phyloP scores from a whole-genome alignment of 2,113 vertebrate species.

The Nestor notabilis region DNA sequence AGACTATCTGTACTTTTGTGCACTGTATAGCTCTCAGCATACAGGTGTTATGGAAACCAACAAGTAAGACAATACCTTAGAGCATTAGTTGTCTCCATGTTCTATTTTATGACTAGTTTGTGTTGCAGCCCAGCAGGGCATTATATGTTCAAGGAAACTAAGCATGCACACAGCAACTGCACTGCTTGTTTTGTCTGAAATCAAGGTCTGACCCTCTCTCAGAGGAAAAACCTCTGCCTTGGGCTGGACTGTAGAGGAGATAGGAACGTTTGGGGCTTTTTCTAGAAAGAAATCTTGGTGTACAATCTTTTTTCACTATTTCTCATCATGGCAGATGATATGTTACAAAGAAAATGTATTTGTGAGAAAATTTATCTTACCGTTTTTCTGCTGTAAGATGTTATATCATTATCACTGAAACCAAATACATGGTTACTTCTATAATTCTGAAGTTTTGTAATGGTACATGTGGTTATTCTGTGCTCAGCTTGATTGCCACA shows the following conservation, averaged over 20 bases:
- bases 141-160: not conserved
- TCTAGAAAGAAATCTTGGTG: not conserved
- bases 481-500: not conserved
- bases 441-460: not conserved
- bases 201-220: not conserved
- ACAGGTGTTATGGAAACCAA: not conserved
- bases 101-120: not conserved
- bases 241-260: not conserved
- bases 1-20: not conserved
- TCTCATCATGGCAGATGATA: not conserved
- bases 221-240: not conserved
- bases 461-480: not conserved
- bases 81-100: not conserved
- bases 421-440: not conserved
- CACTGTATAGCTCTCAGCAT: not conserved
- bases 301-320: not conserved
- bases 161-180: not conserved
- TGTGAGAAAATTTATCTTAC: not conserved
- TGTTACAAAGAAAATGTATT: not conserved
- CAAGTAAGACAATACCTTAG: not conserved
- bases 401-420: not conserved
- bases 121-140: not conserved
- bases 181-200: not conserved
- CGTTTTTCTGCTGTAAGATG: not conserved
- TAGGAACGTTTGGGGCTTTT: fast-evolving